Percentiles rank a stretch among this genome's conserved stretches.
Conservation (phyloP, 2,797 vertebrate genomes). For the Labroides dimidiatus region DNA sequence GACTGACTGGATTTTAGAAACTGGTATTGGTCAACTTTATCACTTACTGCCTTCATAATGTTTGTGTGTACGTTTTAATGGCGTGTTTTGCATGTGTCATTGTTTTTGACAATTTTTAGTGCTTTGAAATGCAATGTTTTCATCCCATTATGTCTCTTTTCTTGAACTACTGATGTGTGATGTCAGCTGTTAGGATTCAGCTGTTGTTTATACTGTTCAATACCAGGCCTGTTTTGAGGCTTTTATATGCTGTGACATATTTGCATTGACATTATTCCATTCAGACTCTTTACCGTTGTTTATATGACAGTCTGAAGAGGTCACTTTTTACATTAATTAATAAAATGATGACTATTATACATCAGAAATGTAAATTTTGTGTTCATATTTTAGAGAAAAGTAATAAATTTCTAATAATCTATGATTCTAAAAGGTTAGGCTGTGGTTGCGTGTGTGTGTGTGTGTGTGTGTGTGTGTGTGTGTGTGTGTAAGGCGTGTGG, state of each 20-base stretch:
- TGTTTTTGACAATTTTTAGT: conserved; percentile 13
- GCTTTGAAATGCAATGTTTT: conserved; percentile 21
- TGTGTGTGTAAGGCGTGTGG: conserved; percentile 14
- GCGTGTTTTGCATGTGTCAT: conserved; percentile 40
- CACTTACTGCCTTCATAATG: conserved; percentile 25
- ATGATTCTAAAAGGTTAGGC: conserved; percentile 9
- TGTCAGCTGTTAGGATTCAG: conserved; percentile 30
- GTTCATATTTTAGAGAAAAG: not conserved
- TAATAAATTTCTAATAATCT: not conserved
- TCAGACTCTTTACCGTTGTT: conserved; percentile 35
- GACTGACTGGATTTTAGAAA: not conserved
- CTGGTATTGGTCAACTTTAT: conserved; percentile 12
- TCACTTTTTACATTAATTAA: conserved; percentile 52
- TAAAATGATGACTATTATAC: conserved; percentile 20
- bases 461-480: not conserved
- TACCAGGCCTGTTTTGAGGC: conserved; percentile 48
- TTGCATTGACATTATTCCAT: conserved; percentile 31
- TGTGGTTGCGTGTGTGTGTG: conserved; percentile 4
- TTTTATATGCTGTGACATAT: conserved; percentile 20
- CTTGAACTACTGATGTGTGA: conserved; percentile 72
- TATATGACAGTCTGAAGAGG: not conserved
- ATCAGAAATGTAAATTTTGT: not conserved
- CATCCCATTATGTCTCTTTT: conserved; percentile 39
- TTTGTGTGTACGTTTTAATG: conserved; percentile 8
- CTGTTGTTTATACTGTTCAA: conserved; percentile 44